Conservation (phyloP, 2,888 invertebrate species). For the Autographa gamma region DNA sequence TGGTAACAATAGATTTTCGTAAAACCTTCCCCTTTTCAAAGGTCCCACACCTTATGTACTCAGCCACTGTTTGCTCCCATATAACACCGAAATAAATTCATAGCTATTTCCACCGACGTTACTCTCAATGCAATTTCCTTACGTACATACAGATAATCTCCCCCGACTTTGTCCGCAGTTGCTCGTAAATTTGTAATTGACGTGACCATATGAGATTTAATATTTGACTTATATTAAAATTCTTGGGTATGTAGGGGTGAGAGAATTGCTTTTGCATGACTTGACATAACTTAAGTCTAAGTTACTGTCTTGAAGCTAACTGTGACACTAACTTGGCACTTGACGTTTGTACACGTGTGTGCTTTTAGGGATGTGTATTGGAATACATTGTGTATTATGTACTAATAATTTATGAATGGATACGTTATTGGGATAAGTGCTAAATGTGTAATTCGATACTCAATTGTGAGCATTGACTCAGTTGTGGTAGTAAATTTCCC, state of each 20-base stretch:
- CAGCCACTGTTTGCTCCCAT: slow-evolving; percentile 14
- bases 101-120: slow-evolving; percentile 22
- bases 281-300: slow-evolving; percentile 26
- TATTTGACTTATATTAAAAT: slow-evolving; percentile 57
- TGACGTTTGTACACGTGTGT: slow-evolving; percentile 1
- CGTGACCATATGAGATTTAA: slow-evolving; percentile 56
- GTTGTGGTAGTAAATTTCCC: too few relatives aligned
- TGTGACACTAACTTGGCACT: slow-evolving; percentile 16
- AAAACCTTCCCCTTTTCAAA: neutral
- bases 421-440: neutral
- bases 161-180: slow-evolving; percentile 50
- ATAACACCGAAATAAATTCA: slow-evolving; percentile 43
- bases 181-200: slow-evolving; percentile 59
- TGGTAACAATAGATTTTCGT: neutral
- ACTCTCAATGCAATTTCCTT: slow-evolving; percentile 56
- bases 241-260: neutral
- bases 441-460: neutral
- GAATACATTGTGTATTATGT: neutral
- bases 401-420: neutral
- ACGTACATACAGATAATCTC: slow-evolving; percentile 57
- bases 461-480: too few relatives aligned
- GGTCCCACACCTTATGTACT: slow-evolving; percentile 11
- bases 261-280: slow-evolving; percentile 37
- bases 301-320: slow-evolving; percentile 24
- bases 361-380: neutral